A percentile compares a stretch with the other conserved stretches of the same genome.
Evolutionary conservation across 1,140 invertebrate genomes (phyloP).

Genomic region (Oryzaephilus surinamensis): DNA sequence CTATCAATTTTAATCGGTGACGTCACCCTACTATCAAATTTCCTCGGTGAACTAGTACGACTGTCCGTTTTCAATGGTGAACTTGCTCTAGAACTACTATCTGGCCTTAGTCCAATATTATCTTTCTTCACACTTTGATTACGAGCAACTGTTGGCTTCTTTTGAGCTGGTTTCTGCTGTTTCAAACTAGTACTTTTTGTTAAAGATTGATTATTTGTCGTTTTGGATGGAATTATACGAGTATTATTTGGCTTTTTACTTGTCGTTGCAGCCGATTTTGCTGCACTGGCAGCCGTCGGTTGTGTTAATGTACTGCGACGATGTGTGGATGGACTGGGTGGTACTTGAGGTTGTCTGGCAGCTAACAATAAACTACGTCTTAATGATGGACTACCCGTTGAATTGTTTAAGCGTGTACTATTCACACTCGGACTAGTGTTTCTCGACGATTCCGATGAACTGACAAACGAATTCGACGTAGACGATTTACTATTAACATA

Average conservation of each 20-base stretch:
- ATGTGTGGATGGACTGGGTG: slow-evolving; percentile 30
- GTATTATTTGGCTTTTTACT: slow-evolving; percentile 6
- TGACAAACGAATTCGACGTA: slow-evolving; percentile 40
- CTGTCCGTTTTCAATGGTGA: slow-evolving; percentile 25
- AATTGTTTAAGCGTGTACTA: slow-evolving; percentile 35
- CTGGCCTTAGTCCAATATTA: slow-evolving; percentile 1
- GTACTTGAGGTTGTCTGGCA: slow-evolving; percentile 35
- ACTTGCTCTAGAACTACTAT: slow-evolving; percentile 15
- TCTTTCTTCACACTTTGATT: slow-evolving; percentile 3
- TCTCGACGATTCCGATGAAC: slow-evolving; percentile 49
- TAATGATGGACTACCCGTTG: slow-evolving; percentile 33
- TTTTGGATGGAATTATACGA: slow-evolving; percentile 6
- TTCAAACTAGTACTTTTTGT: not conserved
- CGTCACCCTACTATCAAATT: slow-evolving; percentile 24
- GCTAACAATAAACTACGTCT: slow-evolving; percentile 31
- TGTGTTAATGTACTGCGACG: slow-evolving; percentile 31
- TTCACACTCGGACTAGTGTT: slow-evolving; percentile 56
- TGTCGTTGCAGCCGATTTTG: slow-evolving; percentile 25
- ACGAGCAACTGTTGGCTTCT: not conserved
- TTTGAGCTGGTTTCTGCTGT: not conserved
- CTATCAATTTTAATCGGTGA: slow-evolving; percentile 25
- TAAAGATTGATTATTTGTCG: not conserved
- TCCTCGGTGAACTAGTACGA: slow-evolving; percentile 22
- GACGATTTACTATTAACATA: too few species aligned
- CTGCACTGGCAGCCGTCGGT: slow-evolving; percentile 33